Evolutionary conservation across 2,113 vertebrate species (phyloP), one percentile per base, ranked within the genome.

Genomic region (Oceanodroma tethys): DNA sequence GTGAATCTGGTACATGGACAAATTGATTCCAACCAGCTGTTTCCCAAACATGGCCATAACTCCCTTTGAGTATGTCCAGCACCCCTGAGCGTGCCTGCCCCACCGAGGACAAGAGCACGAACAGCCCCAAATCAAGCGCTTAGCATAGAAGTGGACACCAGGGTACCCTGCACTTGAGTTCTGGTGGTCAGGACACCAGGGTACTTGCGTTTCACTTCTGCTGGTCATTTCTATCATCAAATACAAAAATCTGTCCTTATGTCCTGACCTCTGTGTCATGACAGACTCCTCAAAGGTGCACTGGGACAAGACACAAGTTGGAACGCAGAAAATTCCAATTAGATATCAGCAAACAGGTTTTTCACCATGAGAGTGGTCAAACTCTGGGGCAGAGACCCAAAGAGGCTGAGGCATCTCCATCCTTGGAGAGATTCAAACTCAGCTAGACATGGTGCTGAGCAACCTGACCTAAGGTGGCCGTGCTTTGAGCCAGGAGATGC

Each of bases 31-130:
- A 52, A 25, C 8, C 30, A 65, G 6, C 29, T 34, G 3, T 52
- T 86, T 50, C 21, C 16, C 18, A 68, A 63, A 21, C 4, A 21
- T 7, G 7, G 3, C 22, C 16, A 9, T 23, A 55, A 40, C 22
- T 56, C 48, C 34, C n/a, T 42, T n/a, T 43, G 43, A 88, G 26
- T 14, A 11, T 13, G 6, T 56, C 42, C 86, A 60, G 47, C n/a
- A 85, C 1, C 47, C 43, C 43, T 40, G 8, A 38, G 25, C 1
- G 0, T 32, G 27, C 21, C 66, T 53, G 15, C 25, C 38, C 21
- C 18, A 13, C 26, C 2, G 2, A 71, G 58, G 18, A 16, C 0
- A 3, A 59, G 32, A 80, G 9, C 1, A 18, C 2, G 1, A 71
- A 27, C 6, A 59, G 2, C 5, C 23, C 40, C 58, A 66, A 22